phyloP scores from a whole-genome alignment of 2,797 vertebrate genomes.

The Cyprinella venusta region DNA sequence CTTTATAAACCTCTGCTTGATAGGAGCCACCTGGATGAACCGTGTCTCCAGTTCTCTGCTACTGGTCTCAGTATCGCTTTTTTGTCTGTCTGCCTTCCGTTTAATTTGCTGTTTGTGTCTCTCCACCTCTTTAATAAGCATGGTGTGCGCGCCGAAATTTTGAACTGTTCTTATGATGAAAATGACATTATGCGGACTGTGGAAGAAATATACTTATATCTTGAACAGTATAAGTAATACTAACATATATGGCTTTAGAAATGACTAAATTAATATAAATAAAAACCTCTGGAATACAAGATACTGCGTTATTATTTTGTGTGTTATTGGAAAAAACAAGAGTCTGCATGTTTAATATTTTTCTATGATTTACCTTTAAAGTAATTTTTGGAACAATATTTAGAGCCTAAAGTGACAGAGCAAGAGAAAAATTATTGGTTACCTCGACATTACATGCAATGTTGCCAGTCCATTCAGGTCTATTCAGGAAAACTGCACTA shows the following conservation, averaged over 20 bases:
- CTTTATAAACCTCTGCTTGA: conserved; percentile 47
- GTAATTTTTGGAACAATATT: too few species aligned
- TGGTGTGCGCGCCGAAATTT: fast-evolving
- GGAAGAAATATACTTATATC: neutral
- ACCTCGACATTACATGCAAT: conserved; percentile 71
- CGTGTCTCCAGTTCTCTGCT: neutral
- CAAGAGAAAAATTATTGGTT: conserved; percentile 16
- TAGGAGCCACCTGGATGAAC: conserved; percentile 44
- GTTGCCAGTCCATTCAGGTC: conserved; percentile 68
- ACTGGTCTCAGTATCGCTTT: neutral
- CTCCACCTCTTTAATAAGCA: neutral
- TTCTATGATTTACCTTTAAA: too few species aligned
- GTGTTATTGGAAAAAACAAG: too few species aligned
- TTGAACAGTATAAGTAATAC: too few species aligned
- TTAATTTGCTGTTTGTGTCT: neutral
- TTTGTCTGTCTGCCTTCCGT: neutral
- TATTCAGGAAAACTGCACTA: conserved; percentile 69
- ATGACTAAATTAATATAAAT: neutral
- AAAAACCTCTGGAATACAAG: too few species aligned
- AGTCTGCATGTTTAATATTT: too few species aligned
- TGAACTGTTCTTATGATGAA: neutral
- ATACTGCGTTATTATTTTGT: too few species aligned
- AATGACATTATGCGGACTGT: too few species aligned
- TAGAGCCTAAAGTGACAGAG: neutral
- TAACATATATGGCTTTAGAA: neutral